phyloP scores from a whole-genome alignment of 1,140 invertebrate species.

The Hycleus phaleratus region DNA sequence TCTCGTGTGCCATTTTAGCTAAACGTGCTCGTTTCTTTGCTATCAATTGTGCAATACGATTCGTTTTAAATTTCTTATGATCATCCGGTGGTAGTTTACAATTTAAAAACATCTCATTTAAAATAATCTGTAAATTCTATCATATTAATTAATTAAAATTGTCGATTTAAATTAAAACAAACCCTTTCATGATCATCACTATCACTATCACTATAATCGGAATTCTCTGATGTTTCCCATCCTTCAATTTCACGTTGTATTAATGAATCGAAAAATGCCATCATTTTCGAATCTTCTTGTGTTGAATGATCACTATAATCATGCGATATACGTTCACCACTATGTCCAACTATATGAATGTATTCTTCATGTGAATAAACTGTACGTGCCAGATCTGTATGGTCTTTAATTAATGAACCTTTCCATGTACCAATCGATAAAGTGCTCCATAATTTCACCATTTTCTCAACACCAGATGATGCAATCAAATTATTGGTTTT shows the following conservation, averaged over 20 bases:
- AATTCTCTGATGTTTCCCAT: conserved; percentile 42
- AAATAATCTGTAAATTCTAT: neutral
- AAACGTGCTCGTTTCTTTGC: conserved; percentile 33
- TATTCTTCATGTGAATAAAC: conserved; percentile 84
- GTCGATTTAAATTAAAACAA: neutral
- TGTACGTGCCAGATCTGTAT: conserved; percentile 58
- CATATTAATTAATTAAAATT: neutral
- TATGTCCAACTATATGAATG: conserved; percentile 70
- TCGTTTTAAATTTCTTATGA: conserved; percentile 29
- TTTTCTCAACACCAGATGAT: conserved; percentile 92
- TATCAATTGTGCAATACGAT: conserved; percentile 37
- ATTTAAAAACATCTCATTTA: conserved; percentile 23
- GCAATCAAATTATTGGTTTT: conserved; percentile 74
- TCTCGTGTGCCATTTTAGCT: conserved; percentile 37
- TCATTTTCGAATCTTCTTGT: conserved; percentile 87
- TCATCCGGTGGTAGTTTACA: conserved; percentile 18
- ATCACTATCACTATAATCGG: conserved; percentile 45
- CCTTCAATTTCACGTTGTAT: conserved; percentile 84
- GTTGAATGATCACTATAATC: conserved; percentile 78
- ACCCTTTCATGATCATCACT: conserved; percentile 33
- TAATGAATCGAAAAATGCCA: conserved; percentile 92
- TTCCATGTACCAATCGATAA: conserved; percentile 55
- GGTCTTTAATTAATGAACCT: conserved; percentile 48
- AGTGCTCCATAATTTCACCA: conserved; percentile 85
- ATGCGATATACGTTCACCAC: conserved; percentile 67